Percentiles rank a stretch among this genome's conserved stretches.
Evolutionary conservation across 2,888 invertebrate genomes (phyloP).

Genomic region (Hypercompe scribonia): DNA sequence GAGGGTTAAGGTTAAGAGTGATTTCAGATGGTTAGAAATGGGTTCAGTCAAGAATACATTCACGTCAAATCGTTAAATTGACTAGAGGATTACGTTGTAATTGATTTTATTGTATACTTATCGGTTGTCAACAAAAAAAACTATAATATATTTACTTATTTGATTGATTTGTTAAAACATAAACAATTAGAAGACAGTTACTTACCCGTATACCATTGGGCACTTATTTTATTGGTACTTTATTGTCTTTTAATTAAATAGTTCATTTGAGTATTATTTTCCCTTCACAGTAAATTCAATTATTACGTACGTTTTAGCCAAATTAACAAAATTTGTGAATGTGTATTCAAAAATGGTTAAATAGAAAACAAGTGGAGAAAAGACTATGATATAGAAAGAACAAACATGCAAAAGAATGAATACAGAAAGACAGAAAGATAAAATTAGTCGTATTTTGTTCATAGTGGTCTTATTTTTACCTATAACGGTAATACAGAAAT

Average conservation of each 20-base stretch:
- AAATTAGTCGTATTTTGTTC: neutral
- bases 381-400: slow-evolving; percentile 25
- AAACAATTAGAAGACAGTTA: neutral
- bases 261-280: neutral
- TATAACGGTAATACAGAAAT: slow-evolving; percentile 12
- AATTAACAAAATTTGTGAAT: neutral
- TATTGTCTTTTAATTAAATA: neutral
- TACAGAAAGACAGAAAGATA: slow-evolving; percentile 16
- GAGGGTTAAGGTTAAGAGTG: slow-evolving; percentile 7
- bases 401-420: slow-evolving; percentile 32
- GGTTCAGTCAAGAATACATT: neutral
- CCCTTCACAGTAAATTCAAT: neutral
- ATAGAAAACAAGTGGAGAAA: slow-evolving; percentile 10
- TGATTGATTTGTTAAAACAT: neutral
- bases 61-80: neutral
- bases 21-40: neutral
- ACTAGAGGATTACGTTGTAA: neutral
- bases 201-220: neutral
- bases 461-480: slow-evolving; percentile 11
- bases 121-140: neutral
- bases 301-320: neutral
- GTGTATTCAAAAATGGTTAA: neutral
- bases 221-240: neutral
- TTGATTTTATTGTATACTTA: neutral
- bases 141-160: neutral